These are phyloP conservation scores for Chaenodraco wilsoni DNA, from an alignment of 2,797 vertebrate species.

Conservation along the genomic window DNA sequence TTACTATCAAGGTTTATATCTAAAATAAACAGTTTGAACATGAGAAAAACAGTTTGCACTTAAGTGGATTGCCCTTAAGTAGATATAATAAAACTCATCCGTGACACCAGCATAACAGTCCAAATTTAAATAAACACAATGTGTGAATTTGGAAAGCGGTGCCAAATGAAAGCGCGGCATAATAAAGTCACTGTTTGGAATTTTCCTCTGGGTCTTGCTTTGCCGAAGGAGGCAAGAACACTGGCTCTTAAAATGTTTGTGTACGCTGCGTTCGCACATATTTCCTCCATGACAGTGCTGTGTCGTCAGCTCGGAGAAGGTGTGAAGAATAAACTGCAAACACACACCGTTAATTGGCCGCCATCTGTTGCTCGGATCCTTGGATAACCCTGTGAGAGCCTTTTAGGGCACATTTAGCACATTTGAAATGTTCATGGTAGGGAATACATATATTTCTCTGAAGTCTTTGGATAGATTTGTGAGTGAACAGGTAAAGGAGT, in stretches of 20 bases:
- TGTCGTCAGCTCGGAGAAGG: slow-evolving; percentile 35
- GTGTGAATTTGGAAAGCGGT: slow-evolving; percentile 16
- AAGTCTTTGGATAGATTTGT: neutral
- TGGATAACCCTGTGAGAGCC: slow-evolving; percentile 2
- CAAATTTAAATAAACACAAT: slow-evolving; percentile 26
- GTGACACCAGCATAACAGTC: slow-evolving; percentile 3
- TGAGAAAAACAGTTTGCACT: neutral
- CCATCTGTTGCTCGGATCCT: slow-evolving; percentile 69
- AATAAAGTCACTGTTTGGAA: slow-evolving; percentile 22
- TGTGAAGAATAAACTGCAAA: slow-evolving; percentile 70
- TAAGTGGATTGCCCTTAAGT: neutral
- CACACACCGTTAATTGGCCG: slow-evolving; percentile 62
- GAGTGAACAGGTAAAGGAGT: too few species aligned
- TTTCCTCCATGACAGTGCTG: slow-evolving; percentile 52
- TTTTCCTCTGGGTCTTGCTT: slow-evolving; percentile 16
- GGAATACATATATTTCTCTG: neutral
- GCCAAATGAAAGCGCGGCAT: slow-evolving; percentile 9
- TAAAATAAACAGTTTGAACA: slow-evolving; percentile 14
- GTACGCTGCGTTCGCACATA: slow-evolving; percentile 35
- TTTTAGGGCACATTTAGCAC: neutral
- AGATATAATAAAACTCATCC: slow-evolving; percentile 15
- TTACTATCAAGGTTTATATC: neutral
- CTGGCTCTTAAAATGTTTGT: slow-evolving; percentile 32
- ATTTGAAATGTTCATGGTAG: neutral
- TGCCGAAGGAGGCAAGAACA: slow-evolving; percentile 1